Evolutionary conservation across 2,797 vertebrate genomes (phyloP), one percentile per base, ranked within the genome.

Genomic region (Tiaroga cobitis): DNA sequence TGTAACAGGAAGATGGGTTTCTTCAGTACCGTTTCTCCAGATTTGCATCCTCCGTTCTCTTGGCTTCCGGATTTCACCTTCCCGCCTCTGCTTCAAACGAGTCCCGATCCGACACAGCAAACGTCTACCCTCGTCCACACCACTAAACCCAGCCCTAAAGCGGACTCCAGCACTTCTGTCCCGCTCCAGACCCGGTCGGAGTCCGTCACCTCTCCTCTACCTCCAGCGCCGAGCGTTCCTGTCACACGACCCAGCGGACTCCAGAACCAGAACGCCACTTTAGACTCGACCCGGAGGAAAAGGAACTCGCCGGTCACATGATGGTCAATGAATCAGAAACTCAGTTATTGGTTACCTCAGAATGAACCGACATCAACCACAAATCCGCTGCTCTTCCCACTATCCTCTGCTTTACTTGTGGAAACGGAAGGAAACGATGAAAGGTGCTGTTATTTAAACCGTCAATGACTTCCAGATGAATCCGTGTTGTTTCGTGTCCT

Each of bases 1-100:
- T 99, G 98, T 26, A 93, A 95, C 91, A 96, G 95, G 91, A 97
- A 95, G 82, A 72, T 92, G n/a, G 86, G 79, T 3, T 13, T 85
- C 8, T 51, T 51, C 49, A 87, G 92, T 0, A 89, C 87, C 29
- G 70, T 91, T 0, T 68, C 90, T 1, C 69, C 89, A 0, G 19
- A 5, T 74, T 24, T 70, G 0, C 24, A 82, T 78, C 85, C 90
- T 5, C 87, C 88, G 0, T 0, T 84, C 75, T 29, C 88, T 2
- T 75, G 8, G 0, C 32, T 88, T 5, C 85, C 92, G 16, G 83
- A 88, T 80, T 86, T 86, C 0, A 16, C 92, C 51, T 87, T 88
- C 0, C 41, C 83, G 0, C 29, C 76, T 3, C 8, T 92, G 21
- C 81, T 81, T 0, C 90, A 37, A 0, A 77, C 91, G 9, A 51